These are phyloP conservation scores for Epizoanthus ramosus DNA, from an alignment of 92 coral and sea anemone species.

Conservation along the genomic window DNA sequence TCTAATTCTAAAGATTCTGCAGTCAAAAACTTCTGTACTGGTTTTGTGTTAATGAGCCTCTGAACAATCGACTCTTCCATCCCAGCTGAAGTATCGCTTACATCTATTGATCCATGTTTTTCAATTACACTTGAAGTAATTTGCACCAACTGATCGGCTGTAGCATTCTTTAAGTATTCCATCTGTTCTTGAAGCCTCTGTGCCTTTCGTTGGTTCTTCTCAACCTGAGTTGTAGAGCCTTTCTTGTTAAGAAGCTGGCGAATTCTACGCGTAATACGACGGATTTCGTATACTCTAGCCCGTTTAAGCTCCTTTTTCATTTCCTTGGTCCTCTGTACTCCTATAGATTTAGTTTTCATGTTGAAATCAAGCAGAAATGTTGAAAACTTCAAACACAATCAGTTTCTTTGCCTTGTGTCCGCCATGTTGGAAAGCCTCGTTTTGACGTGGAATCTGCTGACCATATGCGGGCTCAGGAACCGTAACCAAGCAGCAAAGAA, in stretches of 20 bases:
- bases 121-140: background rate
- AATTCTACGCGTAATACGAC: conserved; percentile 75
- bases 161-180: conserved; percentile 68
- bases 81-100: background rate
- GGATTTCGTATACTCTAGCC: conserved; percentile 79
- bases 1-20: background rate
- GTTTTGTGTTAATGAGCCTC: conserved; percentile 9
- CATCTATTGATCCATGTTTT: background rate
- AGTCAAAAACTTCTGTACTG: conserved; percentile 14
- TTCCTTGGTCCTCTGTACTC: conserved; percentile 29
- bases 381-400: background rate
- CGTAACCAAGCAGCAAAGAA: conserved; percentile 65
- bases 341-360: background rate
- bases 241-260: conserved; percentile 72
- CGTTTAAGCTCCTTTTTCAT: conserved; percentile 69
- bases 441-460: conserved; percentile 2
- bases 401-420: background rate
- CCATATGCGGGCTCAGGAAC: conserved; percentile 52
- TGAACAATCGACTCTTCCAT: conserved; percentile 9
- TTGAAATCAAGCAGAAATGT: too few relatives aligned
- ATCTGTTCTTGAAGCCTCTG: conserved; percentile 68
- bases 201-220: conserved; percentile 78
- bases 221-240: conserved; percentile 70
- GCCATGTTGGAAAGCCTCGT: conserved; percentile 41
- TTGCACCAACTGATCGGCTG: conserved; percentile 42